phyloP scores from a whole-genome alignment of 2,797 vertebrate genomes.

The Chromis chromis region DNA sequence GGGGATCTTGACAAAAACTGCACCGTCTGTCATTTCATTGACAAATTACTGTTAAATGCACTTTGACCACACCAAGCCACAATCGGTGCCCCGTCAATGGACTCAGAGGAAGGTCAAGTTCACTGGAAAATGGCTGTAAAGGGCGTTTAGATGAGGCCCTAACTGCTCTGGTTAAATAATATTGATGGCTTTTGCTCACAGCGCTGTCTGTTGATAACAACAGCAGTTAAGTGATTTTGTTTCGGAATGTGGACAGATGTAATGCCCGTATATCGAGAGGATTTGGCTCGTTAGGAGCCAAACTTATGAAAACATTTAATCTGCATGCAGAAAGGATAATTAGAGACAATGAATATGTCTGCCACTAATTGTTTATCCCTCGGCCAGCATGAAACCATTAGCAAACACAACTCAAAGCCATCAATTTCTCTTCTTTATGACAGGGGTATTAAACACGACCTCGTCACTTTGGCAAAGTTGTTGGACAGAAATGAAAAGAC shows the following conservation, averaged over 20 bases:
- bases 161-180: slow-evolving; percentile 62
- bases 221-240: slow-evolving; percentile 44
- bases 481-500: slow-evolving; percentile 52
- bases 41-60: slow-evolving; percentile 60
- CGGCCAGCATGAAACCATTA: slow-evolving; percentile 55
- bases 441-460: slow-evolving; percentile 64
- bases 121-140: slow-evolving; percentile 61
- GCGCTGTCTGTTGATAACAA: slow-evolving; percentile 34
- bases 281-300: slow-evolving; percentile 66
- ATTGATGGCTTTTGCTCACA: slow-evolving; percentile 53
- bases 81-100: slow-evolving; percentile 47
- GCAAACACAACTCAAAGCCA: slow-evolving; percentile 64
- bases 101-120: slow-evolving; percentile 62
- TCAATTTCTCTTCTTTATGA: slow-evolving; percentile 67
- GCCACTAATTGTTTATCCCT: slow-evolving; percentile 74
- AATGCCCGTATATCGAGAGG: slow-evolving; percentile 29
- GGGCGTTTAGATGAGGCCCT: slow-evolving; percentile 53
- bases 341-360: slow-evolving; percentile 72
- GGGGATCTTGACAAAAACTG: slow-evolving; percentile 46
- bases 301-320: slow-evolving; percentile 72
- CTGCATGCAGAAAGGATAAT: slow-evolving; percentile 66
- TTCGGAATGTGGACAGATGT: slow-evolving; percentile 56
- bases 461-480: slow-evolving; percentile 57
- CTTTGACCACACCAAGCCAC: slow-evolving; percentile 50
- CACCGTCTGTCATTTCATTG: slow-evolving; percentile 56